phyloP scores from a whole-genome alignment of 2,113 vertebrate species.

The Hippocampus abdominalis region DNA sequence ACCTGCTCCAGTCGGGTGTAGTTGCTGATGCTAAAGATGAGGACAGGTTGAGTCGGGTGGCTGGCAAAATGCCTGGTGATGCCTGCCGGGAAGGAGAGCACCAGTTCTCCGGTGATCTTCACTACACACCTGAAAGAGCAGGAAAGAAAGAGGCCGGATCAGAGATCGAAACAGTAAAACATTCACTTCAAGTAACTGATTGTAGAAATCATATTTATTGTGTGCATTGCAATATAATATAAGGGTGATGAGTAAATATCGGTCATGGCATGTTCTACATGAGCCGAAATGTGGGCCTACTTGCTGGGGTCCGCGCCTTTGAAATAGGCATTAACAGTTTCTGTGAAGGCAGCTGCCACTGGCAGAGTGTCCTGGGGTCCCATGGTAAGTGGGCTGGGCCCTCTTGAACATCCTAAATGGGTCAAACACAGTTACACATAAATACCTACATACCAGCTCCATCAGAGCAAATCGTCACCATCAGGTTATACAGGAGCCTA shows the following conservation, averaged over 20 bases:
- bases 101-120: slow-evolving; percentile 96
- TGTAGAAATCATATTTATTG: neutral
- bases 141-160: neutral
- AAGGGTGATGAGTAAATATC: neutral
- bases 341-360: slow-evolving; percentile 95
- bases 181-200: neutral
- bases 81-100: slow-evolving; percentile 92
- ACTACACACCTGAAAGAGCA: slow-evolving; percentile 83
- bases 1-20: slow-evolving; percentile 91
- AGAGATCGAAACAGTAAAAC: neutral
- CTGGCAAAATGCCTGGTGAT: slow-evolving; percentile 95
- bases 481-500: neutral
- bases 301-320: slow-evolving; percentile 97
- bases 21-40: slow-evolving; percentile 91
- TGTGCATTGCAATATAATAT: too few species aligned
- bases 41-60: slow-evolving; percentile 84
- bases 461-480: slow-evolving; percentile 1
- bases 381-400: slow-evolving; percentile 97
- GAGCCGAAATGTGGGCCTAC: slow-evolving; percentile 66
- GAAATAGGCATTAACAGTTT: slow-evolving; percentile 96
- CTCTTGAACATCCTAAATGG: slow-evolving; percentile 86
- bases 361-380: slow-evolving; percentile 95
- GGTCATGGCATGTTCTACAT: neutral
- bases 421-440: slow-evolving; percentile 18
- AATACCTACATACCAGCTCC: neutral